A percentile compares a stretch with the other conserved stretches of the same genome.
Evolutionary conservation across 2,797 vertebrate species (phyloP).

Genomic region (Tadarida brasiliensis): DNA sequence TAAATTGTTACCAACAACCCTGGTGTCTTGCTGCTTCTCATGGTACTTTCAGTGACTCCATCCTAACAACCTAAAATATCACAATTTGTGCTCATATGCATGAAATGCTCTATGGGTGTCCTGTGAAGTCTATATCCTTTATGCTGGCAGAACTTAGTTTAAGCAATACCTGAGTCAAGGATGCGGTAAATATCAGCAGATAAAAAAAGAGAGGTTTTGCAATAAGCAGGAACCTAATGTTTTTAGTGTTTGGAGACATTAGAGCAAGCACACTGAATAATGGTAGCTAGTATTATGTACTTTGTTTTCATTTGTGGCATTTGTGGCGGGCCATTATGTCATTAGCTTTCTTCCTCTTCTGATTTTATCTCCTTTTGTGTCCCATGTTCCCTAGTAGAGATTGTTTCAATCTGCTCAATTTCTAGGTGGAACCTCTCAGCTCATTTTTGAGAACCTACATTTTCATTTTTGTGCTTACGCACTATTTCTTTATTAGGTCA

Average conservation of each 20-base stretch:
- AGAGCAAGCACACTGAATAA: constrained; percentile 50
- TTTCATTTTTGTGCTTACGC: constrained; percentile 33
- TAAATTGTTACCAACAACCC: constrained; percentile 49
- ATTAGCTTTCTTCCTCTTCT: constrained; percentile 79
- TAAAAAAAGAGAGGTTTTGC: constrained; percentile 45
- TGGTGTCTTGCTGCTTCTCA: background rate
- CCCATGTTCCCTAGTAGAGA: constrained; percentile 59
- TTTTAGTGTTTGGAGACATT: constrained; percentile 47
- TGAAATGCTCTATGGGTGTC: background rate
- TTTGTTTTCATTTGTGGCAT: constrained; percentile 77
- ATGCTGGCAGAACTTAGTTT: constrained; percentile 26
- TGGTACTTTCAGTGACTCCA: constrained; percentile 35
- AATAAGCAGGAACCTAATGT: constrained; percentile 48
- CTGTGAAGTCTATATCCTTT: constrained; percentile 3
- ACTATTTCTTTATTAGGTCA: constrained; percentile 43
- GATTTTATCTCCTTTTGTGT: constrained; percentile 76
- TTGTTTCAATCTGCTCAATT: constrained; percentile 55
- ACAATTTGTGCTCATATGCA: background rate
- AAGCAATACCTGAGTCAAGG: constrained; percentile 18
- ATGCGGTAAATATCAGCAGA: constrained; percentile 45
- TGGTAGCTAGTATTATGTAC: constrained; percentile 1
- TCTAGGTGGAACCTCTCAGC: constrained; percentile 26
- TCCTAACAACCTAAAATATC: constrained; percentile 44
- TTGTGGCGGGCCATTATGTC: constrained; percentile 73
- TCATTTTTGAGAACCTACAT: constrained; percentile 55